phyloP scores from a whole-genome alignment of 1,140 invertebrate species.

The Saccostrea glomerata region DNA sequence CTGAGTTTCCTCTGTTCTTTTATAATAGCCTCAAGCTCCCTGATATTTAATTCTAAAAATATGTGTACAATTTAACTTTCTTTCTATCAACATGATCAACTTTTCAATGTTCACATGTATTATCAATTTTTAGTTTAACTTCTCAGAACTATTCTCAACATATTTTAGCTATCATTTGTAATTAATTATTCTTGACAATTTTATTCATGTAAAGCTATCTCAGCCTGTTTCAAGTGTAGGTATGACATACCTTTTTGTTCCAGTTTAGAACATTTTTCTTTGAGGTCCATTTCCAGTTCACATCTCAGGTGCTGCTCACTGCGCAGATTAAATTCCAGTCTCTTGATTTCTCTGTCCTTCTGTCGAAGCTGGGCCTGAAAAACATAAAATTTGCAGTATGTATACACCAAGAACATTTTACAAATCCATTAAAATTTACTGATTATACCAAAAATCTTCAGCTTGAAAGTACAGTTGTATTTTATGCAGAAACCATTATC shows the following conservation, averaged over 20 bases:
- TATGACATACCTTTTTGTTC: slow-evolving; percentile 63
- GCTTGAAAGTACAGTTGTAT: too few species aligned
- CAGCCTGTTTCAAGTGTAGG: not conserved
- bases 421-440: too few species aligned
- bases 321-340: slow-evolving; percentile 58
- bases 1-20: slow-evolving; percentile 61
- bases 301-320: slow-evolving; percentile 65
- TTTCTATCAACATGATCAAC: not conserved
- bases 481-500: too few species aligned
- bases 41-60: slow-evolving; percentile 61
- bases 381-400: not conserved
- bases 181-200: too few species aligned
- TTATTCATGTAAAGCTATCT: not conserved
- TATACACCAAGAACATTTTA: not conserved
- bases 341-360: slow-evolving; percentile 64
- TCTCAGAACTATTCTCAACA: not conserved
- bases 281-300: slow-evolving; percentile 67
- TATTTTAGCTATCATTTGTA: too few species aligned
- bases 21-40: slow-evolving; percentile 60
- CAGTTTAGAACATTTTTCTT: slow-evolving; percentile 55
- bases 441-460: too few species aligned
- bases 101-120: not conserved
- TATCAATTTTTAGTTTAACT: not conserved
- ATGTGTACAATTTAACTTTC: not conserved
- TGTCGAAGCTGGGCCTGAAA: slow-evolving; percentile 64